Base-by-base conservation (phyloP, 2,888 invertebrate genomes). In the Diarsia dahlii region DNA sequence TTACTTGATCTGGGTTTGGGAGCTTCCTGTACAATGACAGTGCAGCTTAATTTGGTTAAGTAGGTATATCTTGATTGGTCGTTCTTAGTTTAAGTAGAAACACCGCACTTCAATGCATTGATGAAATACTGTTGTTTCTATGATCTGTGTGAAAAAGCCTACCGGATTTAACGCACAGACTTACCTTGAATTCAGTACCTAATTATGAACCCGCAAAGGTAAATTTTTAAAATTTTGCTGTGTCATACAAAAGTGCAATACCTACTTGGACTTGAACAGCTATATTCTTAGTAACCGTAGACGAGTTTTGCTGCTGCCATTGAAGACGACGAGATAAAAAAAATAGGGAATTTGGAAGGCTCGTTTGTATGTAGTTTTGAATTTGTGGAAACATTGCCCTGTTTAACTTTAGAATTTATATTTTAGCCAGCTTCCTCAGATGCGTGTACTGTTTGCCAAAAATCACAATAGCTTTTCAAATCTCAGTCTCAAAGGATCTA, bases 401-500 rank as follows among this genome's bases (percentile, higher is more conserved):
- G 15, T 23, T 74, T 6, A 0, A 18, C 2, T 8, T 18, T 15
- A 64, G 18, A 6, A 18, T 56, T 18, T 0, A 10, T n/a, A 20
- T 67, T 48, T 60, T 39, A 8, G 3, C 3, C 3, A 60, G 20
- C 1, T 20, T 10, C 18, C 34, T 20, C 12, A 39, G 28, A 45
- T 13, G 3, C 20, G 15, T 1, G 3, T 45, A n/a, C 15, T 3
- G 0, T 63, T 63, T 34, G 3, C 15, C 12, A 0, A 71, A 34
- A 23, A 9, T 13, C 1, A 50, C 12, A 56, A 52, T 15, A 13
- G 3, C 10, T 10, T 76, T 20, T 3, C 39, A 64, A 70, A 75
- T 80, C 77, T 67, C 64, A 23, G 48, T 65, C 46, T 58, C 66
- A 60, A 70, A 34, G 50, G 76, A 88, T 84, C 82, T 86, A 85